Evolutionary conservation across 2,797 vertebrate species (phyloP).

Genomic region (Ptychadena robeensis): DNA sequence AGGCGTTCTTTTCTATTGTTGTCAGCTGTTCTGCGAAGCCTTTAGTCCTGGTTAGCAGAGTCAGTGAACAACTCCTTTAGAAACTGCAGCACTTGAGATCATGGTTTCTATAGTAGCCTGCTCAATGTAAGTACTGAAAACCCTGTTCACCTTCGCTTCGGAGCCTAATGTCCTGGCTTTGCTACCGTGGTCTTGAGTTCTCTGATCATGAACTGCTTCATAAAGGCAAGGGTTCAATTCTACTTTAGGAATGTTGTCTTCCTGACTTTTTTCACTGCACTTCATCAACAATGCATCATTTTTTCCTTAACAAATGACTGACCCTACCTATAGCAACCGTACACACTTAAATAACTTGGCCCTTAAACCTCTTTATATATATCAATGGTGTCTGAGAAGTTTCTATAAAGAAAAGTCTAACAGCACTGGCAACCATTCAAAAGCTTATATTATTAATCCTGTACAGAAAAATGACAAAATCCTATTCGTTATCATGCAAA

Average conservation of each 20-base stretch:
- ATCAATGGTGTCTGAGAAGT: neutral
- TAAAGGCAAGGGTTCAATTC: constrained; percentile 49
- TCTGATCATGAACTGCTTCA: constrained; percentile 55
- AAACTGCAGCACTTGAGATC: constrained; percentile 52
- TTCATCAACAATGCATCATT: constrained; percentile 24
- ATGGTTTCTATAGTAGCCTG: constrained; percentile 49
- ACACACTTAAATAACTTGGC: neutral
- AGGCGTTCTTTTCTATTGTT: constrained; percentile 46
- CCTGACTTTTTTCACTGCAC: constrained; percentile 14
- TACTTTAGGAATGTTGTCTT: constrained; percentile 22
- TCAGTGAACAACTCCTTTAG: constrained; percentile 41
- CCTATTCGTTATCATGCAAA: neutral
- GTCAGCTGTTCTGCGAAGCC: constrained; percentile 49
- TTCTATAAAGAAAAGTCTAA: neutral
- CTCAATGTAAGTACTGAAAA: constrained; percentile 38
- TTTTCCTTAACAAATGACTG: neutral
- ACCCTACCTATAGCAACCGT: neutral
- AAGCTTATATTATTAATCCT: neutral
- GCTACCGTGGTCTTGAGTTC: constrained; percentile 46
- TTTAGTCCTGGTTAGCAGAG: constrained; percentile 44
- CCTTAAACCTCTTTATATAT: neutral
- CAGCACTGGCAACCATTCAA: neutral
- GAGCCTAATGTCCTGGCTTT: constrained; percentile 45
- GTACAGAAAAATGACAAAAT: neutral
- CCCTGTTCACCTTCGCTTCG: constrained; percentile 43